Evolutionary conservation across 2,888 invertebrate genomes (phyloP), one percentile per base, ranked within the genome.

Genomic region (Agonopterix subpropinquella): DNA sequence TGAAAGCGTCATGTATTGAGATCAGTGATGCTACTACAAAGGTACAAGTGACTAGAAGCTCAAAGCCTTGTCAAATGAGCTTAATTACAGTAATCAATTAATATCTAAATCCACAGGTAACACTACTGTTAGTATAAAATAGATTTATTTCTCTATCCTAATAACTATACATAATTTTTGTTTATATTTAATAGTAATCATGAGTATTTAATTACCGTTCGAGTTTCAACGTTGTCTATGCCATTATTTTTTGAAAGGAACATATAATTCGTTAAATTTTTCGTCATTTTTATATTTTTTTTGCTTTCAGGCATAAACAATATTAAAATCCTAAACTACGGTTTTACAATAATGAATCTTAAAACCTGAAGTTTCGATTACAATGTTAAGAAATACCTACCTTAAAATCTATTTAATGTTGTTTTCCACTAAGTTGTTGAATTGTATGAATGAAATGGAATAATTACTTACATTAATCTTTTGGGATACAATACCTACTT

Each of bases 41-140:
- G 67, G 67, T 70, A 70, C 64, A 63, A 47, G 61, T 64, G 65
- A 67, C 67, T 63, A 65, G 59, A 73, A 74, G 74, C 72, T 70
- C 67, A 55, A 77, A 79, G 76, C 78, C 58, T 69, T 53, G 59
- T 67, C 64, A 61, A 60, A 65, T 70, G 70, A 69, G 67, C 67
- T 65, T 64, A n/a, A n/a, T 54, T 13, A 35, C 36, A 39, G 28
- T 5, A 28, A 28, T 42, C 10, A n/a, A 42, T 42, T 42, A 65
- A 62, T 51, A 57, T 56, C 62, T 67, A 65, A 53, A 49, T 57
- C 51, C 53, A 62, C 53, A 57, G 56, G 61, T 72, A 67, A 65
- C 62, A 61, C 64, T 71, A 73, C 59, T 67, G 56, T 75, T 76
- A 80, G 83, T 87, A 86, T 85, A 87, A 86, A 86, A 87, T 86